Base-by-base conservation (phyloP, 2,888 invertebrate genomes). In the Aphrophora alni region DNA sequence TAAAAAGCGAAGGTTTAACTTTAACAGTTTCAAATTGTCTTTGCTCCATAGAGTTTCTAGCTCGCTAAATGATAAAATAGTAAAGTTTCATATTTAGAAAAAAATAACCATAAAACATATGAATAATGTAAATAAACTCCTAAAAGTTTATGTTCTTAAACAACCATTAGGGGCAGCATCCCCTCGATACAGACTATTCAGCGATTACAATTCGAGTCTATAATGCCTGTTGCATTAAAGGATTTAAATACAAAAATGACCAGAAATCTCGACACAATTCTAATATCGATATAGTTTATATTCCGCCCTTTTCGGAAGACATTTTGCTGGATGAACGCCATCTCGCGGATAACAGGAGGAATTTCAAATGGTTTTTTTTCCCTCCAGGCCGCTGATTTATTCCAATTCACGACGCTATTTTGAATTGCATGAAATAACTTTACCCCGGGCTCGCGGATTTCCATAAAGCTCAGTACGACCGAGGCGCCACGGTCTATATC, bases 391-490 rank as follows among this genome's bases (percentile, higher is more conserved):
- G 76, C 73, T 83, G 84, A 84, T 84, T 84, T 84, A 84, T 80
- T 70, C 80, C 77, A 59, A 71, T 77, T 44, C 80, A 26, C 78
- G 75, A 59, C 83, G 59, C 84, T 84, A 82, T 84, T 84, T 84
- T 84, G 84, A 84, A 84, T 84, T 84, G 84, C 84, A 84, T 84
- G 84, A 84, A 83, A 83, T 84, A 84, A 84, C 84, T 84, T 84
- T 82, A 74, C 75, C 75, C 77, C 77, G 74, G 24, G n/a, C 71
- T 25, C 71, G 38, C 27, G 78, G 78, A 78, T 78, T 78, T 78
- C 72, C 78, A 78, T 78, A 78, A 78, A 72, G 51, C 78, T 71
- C 28, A 12, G n/a, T n/a, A n/a, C n/a, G n/a, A n/a, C 44, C 12
- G 21, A 59, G 78, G 78, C 78, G 78, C 78, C 78, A 38, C 38